These are phyloP conservation scores for Nymphalis polychloros DNA, from an alignment of 2,888 invertebrate species.

Conservation along the genomic window DNA sequence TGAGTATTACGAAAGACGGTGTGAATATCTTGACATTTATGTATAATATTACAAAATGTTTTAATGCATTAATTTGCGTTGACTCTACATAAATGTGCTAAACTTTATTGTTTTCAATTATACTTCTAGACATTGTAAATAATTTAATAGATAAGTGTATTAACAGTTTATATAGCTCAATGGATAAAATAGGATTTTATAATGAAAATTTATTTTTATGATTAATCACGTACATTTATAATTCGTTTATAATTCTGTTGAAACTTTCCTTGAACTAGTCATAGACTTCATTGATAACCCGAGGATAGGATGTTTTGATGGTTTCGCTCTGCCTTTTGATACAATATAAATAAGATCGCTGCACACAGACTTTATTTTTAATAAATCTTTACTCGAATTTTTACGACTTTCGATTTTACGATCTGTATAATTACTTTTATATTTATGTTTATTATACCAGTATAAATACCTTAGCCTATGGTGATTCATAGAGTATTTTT, in stretches of 20 bases:
- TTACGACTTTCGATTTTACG: too few relatives aligned
- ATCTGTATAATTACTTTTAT: too few relatives aligned
- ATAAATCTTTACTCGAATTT: too few relatives aligned
- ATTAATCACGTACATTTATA: too few relatives aligned
- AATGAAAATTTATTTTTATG: too few relatives aligned
- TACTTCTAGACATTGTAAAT: background rate
- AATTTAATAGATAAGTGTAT: too few relatives aligned
- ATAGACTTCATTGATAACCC: slow-evolving; percentile 46
- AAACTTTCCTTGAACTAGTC: slow-evolving; percentile 44
- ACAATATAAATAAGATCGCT: background rate
- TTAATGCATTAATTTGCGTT: background rate
- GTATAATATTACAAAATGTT: background rate
- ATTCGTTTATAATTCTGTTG: slow-evolving; percentile 22
- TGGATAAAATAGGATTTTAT: too few relatives aligned
- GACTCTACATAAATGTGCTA: background rate
- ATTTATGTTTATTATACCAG: background rate
- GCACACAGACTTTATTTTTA: too few relatives aligned
- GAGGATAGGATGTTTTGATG: slow-evolving; percentile 46
- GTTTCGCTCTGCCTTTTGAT: slow-evolving; percentile 33
- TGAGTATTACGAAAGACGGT: slow-evolving; percentile 20
- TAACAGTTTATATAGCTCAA: too few relatives aligned
- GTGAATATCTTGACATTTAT: slow-evolving; percentile 23
- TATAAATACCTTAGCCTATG: background rate
- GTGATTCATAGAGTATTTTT: background rate
- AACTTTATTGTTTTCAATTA: slow-evolving; percentile 1